Percentiles rank a stretch among this genome's conserved stretches.
Conservation (phyloP, 2,113 vertebrate genomes). For the Vulpes ferrilata region DNA sequence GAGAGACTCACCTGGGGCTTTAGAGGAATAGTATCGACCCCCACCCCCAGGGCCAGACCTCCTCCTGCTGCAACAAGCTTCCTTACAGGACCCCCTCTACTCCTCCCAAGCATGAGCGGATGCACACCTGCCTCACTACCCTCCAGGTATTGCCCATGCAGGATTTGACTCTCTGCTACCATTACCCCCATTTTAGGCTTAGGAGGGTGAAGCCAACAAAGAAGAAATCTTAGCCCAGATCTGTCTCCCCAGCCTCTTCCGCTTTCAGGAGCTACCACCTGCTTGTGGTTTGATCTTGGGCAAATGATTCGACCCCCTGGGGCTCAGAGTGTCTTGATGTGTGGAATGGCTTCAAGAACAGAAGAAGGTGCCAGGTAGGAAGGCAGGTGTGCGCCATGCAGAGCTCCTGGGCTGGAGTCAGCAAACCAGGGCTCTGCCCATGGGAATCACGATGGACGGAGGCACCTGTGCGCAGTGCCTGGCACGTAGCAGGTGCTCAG, state of each 20-base stretch:
- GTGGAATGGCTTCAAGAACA: neutral
- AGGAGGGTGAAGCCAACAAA: neutral
- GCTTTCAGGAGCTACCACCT: neutral
- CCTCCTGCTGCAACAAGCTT: neutral
- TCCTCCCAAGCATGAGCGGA: neutral
- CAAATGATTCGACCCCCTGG: neutral
- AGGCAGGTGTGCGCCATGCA: neutral
- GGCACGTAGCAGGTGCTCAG: neutral
- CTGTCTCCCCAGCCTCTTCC: neutral
- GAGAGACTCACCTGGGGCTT: neutral
- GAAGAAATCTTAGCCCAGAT: neutral
- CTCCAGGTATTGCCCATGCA: accelerated
- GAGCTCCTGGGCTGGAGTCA: neutral
- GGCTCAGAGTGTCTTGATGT: neutral
- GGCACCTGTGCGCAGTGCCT: accelerated
- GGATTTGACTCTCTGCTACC: neutral
- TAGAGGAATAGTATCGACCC: neutral
- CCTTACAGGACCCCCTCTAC: neutral
- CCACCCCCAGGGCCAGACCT: neutral
- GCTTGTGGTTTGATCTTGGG: neutral
- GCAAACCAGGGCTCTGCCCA: neutral
- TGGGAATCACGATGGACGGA: neutral
- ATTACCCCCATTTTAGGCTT: neutral
- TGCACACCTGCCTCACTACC: accelerated
- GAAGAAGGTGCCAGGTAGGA: neutral